phyloP scores from a whole-genome alignment of 2,113 vertebrate genomes.

The Dunckerocampus dactyliophorus region DNA sequence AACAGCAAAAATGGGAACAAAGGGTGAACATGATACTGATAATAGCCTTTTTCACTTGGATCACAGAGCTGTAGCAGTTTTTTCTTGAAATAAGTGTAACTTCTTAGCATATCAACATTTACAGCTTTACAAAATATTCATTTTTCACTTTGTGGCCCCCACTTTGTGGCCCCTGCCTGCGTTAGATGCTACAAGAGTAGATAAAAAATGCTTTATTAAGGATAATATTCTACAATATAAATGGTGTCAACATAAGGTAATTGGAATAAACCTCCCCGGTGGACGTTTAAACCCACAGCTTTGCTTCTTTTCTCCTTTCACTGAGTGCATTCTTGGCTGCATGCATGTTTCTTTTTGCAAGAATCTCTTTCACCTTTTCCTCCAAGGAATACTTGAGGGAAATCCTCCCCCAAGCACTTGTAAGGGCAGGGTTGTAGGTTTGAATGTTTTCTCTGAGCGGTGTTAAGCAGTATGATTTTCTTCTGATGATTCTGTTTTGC shows the following conservation, averaged over 20 bases:
- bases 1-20: too few relatives aligned
- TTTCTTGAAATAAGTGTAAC: too few relatives aligned
- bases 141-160: too few relatives aligned
- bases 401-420: background rate
- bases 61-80: too few relatives aligned
- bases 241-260: background rate
- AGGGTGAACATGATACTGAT: too few relatives aligned
- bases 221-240: too few relatives aligned
- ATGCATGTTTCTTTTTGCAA: conserved; percentile 7
- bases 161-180: too few relatives aligned
- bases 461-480: background rate
- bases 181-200: too few relatives aligned
- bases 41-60: too few relatives aligned
- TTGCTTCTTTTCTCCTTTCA: conserved; percentile 13
- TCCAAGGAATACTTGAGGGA: background rate
- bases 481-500: conserved; percentile 1
- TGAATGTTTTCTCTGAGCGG: background rate
- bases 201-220: too few relatives aligned
- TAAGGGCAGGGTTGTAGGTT: conserved; percentile 3
- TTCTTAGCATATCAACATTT: too few relatives aligned
- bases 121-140: too few relatives aligned
- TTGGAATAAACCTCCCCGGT: background rate
- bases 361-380: conserved; percentile 12
- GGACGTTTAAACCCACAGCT: conserved; percentile 11
- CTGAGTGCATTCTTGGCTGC: conserved; percentile 10